Evolutionary conservation across 2,797 vertebrate species (phyloP).

Genomic region (Tragelaphus oryx): DNA sequence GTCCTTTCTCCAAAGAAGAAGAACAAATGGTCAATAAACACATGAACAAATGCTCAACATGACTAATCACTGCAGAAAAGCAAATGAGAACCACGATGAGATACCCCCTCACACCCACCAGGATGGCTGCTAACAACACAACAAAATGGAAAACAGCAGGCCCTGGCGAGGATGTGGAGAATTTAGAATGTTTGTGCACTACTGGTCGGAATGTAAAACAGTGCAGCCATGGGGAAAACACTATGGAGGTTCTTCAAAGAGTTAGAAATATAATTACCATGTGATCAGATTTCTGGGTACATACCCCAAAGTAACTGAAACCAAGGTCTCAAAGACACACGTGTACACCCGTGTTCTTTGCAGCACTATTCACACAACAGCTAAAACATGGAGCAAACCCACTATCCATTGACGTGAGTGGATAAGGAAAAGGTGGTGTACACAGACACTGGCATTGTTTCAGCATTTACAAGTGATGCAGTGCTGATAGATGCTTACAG

Average conservation of each 20-base stretch:
- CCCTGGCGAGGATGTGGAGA: not conserved
- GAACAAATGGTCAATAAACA: not conserved
- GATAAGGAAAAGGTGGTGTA: not conserved
- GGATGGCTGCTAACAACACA: not conserved
- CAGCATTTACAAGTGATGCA: not conserved
- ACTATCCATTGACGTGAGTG: not conserved
- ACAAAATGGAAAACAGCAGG: not conserved
- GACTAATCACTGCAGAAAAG: not conserved
- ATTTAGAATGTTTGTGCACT: not conserved
- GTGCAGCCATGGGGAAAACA: not conserved
- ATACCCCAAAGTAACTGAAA: not conserved
- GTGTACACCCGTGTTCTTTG: not conserved
- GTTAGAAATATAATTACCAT: not conserved
- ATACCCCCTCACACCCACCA: not conserved
- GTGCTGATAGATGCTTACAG: not conserved
- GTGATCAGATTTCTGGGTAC: not conserved
- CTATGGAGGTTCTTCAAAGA: not conserved
- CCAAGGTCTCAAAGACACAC: not conserved
- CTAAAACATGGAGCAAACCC: not conserved
- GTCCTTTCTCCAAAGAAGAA: not conserved
- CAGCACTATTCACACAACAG: not conserved
- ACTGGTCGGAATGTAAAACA: not conserved
- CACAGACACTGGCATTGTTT: not conserved
- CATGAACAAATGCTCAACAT: not conserved
- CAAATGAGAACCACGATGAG: not conserved